Evolutionary conservation across 2,113 vertebrate species (phyloP).

Genomic region (Syngnathus floridae): DNA sequence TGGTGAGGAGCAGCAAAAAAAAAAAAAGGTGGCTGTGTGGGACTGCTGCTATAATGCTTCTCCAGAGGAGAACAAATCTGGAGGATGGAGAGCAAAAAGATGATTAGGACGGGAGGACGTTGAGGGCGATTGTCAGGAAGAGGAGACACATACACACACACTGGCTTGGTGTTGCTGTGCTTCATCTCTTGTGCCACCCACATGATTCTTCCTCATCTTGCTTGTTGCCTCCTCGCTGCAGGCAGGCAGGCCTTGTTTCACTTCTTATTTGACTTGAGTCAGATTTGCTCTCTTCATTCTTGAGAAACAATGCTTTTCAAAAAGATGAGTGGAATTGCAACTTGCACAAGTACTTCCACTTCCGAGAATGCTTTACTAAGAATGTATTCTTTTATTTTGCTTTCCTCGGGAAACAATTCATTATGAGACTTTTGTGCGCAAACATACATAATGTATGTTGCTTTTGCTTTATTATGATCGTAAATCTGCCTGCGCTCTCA

Average conservation of each 20-base stretch:
- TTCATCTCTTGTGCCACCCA: conserved; percentile 32
- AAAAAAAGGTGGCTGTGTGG: conserved; percentile 48
- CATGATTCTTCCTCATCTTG: conserved; percentile 23
- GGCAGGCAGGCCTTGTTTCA: background rate
- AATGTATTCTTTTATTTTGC: background rate
- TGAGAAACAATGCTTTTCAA: background rate
- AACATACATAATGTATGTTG: conserved; percentile 41
- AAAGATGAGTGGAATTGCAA: background rate
- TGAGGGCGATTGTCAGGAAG: conserved; percentile 35
- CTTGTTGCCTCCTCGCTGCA: conserved; percentile 5
- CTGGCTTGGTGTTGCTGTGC: conserved; percentile 13
- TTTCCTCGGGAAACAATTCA: conserved; percentile 19
- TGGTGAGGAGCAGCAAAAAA: background rate
- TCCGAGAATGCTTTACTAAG: background rate
- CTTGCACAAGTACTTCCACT: background rate
- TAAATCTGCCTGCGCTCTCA: conserved; percentile 33
- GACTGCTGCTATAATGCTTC: conserved; percentile 44
- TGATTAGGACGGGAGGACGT: conserved; percentile 48
- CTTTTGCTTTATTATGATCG: conserved; percentile 34
- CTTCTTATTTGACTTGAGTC: conserved; percentile 23
- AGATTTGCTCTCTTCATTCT: conserved; percentile 6
- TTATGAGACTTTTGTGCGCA: conserved; percentile 13
- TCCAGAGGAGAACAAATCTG: conserved; percentile 40
- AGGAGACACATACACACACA: conserved; percentile 2
- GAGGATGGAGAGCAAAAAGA: conserved; percentile 37